These are phyloP conservation scores for Agrilus cyanescens DNA, from an alignment of 2,888 invertebrate species.

Conservation along the genomic window DNA sequence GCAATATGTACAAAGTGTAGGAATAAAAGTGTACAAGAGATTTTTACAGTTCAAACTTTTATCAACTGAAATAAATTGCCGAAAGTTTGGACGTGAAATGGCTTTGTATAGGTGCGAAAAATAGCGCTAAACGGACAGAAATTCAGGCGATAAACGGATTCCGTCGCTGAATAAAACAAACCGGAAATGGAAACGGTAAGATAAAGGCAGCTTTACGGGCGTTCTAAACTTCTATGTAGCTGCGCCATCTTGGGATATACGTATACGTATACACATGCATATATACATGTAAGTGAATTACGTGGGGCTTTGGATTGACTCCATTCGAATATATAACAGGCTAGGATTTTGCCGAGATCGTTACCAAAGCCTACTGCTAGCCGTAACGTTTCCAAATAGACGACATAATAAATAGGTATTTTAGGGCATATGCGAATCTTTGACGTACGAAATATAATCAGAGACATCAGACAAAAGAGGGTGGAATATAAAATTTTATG, in stretches of 20 bases:
- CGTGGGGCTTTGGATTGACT: conserved; percentile 24
- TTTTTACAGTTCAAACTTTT: conserved; percentile 9
- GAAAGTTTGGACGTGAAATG: conserved; percentile 12
- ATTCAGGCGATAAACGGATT: conserved; percentile 17
- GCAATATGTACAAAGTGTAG: too few species aligned
- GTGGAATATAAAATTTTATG: too few species aligned
- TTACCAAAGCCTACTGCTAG: too few species aligned
- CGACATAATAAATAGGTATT: too few species aligned
- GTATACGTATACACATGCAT: conserved; percentile 19
- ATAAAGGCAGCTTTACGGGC: conserved; percentile 26
- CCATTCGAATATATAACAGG: conserved; percentile 1
- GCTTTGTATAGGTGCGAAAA: conserved; percentile 11
- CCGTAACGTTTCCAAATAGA: too few species aligned
- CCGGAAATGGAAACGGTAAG: conserved; percentile 29
- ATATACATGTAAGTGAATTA: conserved; percentile 27
- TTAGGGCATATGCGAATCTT: too few species aligned
- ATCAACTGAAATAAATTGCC: conserved; percentile 11
- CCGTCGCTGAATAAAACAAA: conserved; percentile 28
- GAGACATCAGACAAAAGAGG: too few species aligned
- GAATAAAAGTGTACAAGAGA: neutral
- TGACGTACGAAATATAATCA: too few species aligned
- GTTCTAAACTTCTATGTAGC: conserved; percentile 9
- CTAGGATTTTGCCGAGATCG: too few species aligned
- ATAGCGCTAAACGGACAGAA: conserved; percentile 14
- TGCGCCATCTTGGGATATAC: conserved; percentile 18